Percentiles rank a stretch among this genome's conserved stretches.
These are phyloP conservation scores for Orthosia gracilis DNA, from an alignment of 2,888 invertebrate species.

Conservation along the genomic window DNA sequence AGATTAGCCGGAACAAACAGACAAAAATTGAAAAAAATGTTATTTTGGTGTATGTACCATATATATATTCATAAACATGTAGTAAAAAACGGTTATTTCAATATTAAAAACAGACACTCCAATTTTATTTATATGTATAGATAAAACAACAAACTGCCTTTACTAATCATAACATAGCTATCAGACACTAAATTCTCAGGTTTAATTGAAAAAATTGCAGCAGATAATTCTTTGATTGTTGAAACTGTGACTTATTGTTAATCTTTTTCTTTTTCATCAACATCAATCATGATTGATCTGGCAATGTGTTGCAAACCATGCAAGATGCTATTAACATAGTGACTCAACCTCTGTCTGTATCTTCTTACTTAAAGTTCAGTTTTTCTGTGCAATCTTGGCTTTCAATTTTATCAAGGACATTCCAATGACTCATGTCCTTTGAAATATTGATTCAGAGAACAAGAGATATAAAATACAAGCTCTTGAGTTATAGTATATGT, in stretches of 20 bases:
- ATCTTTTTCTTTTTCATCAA: conserved; percentile 14
- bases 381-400: conserved; percentile 8
- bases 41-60: too few relatives aligned
- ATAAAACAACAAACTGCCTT: not conserved
- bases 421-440: not conserved
- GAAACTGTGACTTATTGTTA: conserved; percentile 16
- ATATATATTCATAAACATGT: too few relatives aligned
- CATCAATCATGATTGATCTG: conserved; percentile 1
- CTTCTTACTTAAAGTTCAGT: not conserved
- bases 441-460: not conserved
- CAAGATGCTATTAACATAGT: conserved; percentile 8
- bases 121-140: too few relatives aligned
- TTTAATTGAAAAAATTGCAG: conserved; percentile 2
- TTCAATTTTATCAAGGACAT: conserved; percentile 22
- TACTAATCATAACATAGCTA: conserved; percentile 3
- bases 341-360: conserved; percentile 12
- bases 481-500: too few relatives aligned
- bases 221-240: conserved; percentile 11
- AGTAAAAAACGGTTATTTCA: too few relatives aligned
- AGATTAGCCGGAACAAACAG: too few relatives aligned
- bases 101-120: too few relatives aligned
- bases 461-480: not conserved
- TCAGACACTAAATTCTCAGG: not conserved
- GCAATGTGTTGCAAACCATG: conserved; percentile 20
- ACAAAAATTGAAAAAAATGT: too few relatives aligned